Evolutionary conservation across 2,888 invertebrate species (phyloP).

Genomic region (Dolichomitus sp.): DNA sequence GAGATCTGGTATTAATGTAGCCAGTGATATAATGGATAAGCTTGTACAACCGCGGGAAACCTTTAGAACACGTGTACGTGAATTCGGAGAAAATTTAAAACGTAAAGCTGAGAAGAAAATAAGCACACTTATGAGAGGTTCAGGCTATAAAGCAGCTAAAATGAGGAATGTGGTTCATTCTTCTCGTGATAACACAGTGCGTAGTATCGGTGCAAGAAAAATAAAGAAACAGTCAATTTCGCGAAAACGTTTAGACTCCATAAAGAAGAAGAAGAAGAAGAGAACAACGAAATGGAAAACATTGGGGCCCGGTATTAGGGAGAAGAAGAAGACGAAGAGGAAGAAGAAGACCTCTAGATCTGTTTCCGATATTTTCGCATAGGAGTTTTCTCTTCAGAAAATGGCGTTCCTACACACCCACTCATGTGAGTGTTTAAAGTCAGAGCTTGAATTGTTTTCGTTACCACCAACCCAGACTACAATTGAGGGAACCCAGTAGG

Average conservation of each 20-base stretch:
- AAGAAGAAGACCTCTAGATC: background rate
- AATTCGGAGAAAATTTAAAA: background rate
- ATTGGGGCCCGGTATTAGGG: no score
- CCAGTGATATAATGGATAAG: background rate
- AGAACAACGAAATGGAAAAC: background rate
- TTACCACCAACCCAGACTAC: no score
- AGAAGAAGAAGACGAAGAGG: no score
- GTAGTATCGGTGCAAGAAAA: background rate
- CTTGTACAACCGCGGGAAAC: background rate
- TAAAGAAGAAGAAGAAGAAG: constrained; percentile 13
- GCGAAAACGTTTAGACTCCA: background rate
- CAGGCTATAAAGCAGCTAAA: constrained; percentile 5
- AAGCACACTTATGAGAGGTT: background rate
- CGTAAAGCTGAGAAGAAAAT: background rate
- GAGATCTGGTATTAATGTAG: background rate
- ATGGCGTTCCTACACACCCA: no score
- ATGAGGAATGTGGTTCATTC: background rate
- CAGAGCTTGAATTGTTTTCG: constrained; percentile 5
- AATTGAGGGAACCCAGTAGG: no score
- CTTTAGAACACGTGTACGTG: background rate
- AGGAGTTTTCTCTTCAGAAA: background rate
- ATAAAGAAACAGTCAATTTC: background rate
- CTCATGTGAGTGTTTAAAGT: no score
- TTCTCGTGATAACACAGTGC: background rate
- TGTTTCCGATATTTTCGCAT: constrained; percentile 10